Base-by-base conservation (phyloP, 2,113 vertebrate genomes). In the Trogon surrucura region DNA sequence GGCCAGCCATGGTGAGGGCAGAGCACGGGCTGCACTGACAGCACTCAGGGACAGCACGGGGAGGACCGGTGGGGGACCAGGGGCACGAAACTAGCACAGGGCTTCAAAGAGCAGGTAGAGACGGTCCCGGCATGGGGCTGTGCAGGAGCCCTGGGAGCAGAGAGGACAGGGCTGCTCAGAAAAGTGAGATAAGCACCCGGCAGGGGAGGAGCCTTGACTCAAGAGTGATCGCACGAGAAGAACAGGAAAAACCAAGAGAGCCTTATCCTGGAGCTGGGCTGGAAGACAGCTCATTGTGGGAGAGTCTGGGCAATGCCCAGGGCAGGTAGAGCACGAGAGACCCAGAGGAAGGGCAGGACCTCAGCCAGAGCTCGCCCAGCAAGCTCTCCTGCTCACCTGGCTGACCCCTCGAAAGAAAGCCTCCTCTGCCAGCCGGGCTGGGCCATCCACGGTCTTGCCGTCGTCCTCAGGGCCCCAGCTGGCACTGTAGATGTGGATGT, bases 401-500 rank as follows among this genome's bases (percentile, higher is more conserved):
- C 98, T 99, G 78, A 99, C 98, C 23, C 99, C 99, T 62, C 98
- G 98, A 82, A 98, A 98, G 85, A 99, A 99, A 69, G 99, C 99
- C 96, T 99, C 99, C 96, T 99, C 99, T 0, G 99, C 99, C 56
- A 99, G 97, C 95, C 98, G 99, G 93, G 99, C 99, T 0, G 99
- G 99, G 54, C 99, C 99, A 1, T 99, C 99, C 94, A 99, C 99
- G 0, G 99, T 99, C 97, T 99, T 99, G 54, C 99, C 99, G 0
- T 99, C 99, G 4, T 99, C 99, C 74, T 99, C 99, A 4, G 99
- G 99, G 47, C 99, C 99, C 99, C 99, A 99, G 97, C 99, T 99
- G 89, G 99, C 99, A 16, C 99, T 99, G 97, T 99, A 99, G 94
- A 99, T 99, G 95, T 99, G 99, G 34, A 99, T 99, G 78, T 99